Conservation (phyloP, 2,888 invertebrate genomes). For the Hedya salicella region DNA sequence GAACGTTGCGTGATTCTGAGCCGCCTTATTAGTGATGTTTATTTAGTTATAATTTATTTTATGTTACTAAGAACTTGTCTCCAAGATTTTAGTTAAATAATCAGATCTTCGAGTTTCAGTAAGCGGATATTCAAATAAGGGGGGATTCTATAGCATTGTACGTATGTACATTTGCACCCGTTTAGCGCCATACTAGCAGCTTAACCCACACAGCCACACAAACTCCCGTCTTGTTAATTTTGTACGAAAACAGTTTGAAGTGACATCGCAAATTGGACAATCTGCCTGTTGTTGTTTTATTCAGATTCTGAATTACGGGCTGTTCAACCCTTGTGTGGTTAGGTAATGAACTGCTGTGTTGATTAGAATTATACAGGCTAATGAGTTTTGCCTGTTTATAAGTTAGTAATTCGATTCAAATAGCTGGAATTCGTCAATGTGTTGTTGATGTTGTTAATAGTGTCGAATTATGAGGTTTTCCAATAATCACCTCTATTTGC, state of each 20-base stretch:
- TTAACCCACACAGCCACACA: slow-evolving; percentile 33
- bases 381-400: no score
- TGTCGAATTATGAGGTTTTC: no score
- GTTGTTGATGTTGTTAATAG: no score
- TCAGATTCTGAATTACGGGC: slow-evolving; percentile 43
- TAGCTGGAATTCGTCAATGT: no score
- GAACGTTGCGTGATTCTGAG: no score
- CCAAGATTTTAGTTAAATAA: no score
- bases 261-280: slow-evolving; percentile 43
- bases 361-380: slow-evolving; percentile 39
- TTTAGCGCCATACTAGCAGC: slow-evolving; percentile 2
- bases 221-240: slow-evolving; percentile 43
- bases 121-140: slow-evolving; percentile 11
- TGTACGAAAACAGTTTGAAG: slow-evolving; percentile 44
- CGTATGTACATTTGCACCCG: slow-evolving; percentile 2
- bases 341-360: slow-evolving; percentile 38
- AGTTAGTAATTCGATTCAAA: no score
- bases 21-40: no score
- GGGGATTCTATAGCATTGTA: neutral
- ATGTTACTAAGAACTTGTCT: no score
- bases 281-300: slow-evolving; percentile 43
- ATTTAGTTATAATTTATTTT: no score
- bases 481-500: no score
- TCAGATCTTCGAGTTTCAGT: neutral
- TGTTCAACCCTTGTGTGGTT: slow-evolving; percentile 40